Evolutionary conservation across 2,888 invertebrate genomes (phyloP).

Genomic region (Argynnis bischoffii): DNA sequence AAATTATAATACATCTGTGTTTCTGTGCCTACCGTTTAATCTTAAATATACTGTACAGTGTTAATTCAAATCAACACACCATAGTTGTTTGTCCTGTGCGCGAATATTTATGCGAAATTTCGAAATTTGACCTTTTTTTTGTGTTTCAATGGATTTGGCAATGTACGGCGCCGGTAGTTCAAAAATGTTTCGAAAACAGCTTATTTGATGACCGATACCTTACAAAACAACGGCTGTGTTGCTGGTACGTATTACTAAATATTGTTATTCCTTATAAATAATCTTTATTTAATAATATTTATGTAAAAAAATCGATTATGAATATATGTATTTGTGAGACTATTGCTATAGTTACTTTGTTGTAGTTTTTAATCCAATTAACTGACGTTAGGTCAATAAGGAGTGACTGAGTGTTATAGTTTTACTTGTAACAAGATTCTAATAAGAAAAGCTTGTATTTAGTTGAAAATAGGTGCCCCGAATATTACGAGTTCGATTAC

Average conservation of each 20-base stretch:
- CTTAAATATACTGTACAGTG: conserved; percentile 17
- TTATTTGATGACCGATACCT: conserved; percentile 41
- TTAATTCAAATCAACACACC: conserved; percentile 13
- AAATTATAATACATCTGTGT: conserved; percentile 23
- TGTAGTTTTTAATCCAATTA: conserved; percentile 42
- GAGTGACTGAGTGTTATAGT: neutral
- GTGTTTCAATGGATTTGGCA: conserved; percentile 39
- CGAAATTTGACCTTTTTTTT: conserved; percentile 39
- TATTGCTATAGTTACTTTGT: conserved; percentile 11
- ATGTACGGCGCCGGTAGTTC: conserved; percentile 40
- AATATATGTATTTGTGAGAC: neutral
- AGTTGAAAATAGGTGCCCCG: neutral
- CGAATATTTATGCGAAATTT: conserved; percentile 31
- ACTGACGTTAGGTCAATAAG: conserved; percentile 36
- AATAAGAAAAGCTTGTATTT: conserved; percentile 20
- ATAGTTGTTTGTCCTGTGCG: conserved; percentile 30
- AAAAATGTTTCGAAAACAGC: conserved; percentile 32
- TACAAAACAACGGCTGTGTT: conserved; percentile 39
- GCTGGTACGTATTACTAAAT: conserved; percentile 41
- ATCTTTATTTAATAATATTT: neutral
- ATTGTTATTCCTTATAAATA: neutral
- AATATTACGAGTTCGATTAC: no score
- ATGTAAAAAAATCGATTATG: neutral
- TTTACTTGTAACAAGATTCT: conserved; percentile 29
- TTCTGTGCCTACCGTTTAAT: conserved; percentile 20